These are phyloP conservation scores for Brachypodius melanocephalos DNA, from an alignment of 2,113 vertebrate species.

Conservation along the genomic window DNA sequence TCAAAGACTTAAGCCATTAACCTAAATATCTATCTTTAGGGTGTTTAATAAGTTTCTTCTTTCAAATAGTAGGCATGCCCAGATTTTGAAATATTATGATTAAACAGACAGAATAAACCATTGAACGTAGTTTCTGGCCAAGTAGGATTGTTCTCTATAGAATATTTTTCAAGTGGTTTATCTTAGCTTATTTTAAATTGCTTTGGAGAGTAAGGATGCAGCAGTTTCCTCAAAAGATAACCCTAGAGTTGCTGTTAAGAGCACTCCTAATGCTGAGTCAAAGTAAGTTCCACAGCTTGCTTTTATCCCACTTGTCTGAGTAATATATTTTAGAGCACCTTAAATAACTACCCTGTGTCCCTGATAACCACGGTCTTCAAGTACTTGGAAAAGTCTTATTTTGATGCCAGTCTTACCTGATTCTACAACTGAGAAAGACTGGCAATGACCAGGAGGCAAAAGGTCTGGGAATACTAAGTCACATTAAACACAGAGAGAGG, in stretches of 20 bases:
- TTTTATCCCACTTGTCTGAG: not conserved
- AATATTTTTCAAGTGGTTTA: slow-evolving; percentile 9
- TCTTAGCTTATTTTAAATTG: not conserved
- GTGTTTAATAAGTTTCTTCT: not conserved
- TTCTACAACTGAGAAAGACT: not conserved
- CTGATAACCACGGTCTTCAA: not conserved
- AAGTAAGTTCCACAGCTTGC: not conserved
- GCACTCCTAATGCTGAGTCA: not conserved
- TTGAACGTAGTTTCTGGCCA: not conserved
- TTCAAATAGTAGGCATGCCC: not conserved
- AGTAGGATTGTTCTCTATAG: not conserved
- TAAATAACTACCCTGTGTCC: not conserved
- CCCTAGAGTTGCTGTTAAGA: not conserved
- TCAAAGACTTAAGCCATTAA: not conserved
- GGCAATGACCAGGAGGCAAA: not conserved
- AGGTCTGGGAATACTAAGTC: not conserved
- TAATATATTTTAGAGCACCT: not conserved
- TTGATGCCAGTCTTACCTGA: not conserved
- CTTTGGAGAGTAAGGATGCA: not conserved
- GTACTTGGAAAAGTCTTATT: not conserved
- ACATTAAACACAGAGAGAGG: not conserved
- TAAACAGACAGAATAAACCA: not conserved
- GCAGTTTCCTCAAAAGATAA: not conserved
- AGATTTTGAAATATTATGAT: not conserved
- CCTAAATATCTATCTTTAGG: not conserved